A percentile compares a stretch with the other conserved stretches of the same genome.
Conservation (phyloP, 2,113 vertebrate species). For the Xyliphius kryptos region DNA sequence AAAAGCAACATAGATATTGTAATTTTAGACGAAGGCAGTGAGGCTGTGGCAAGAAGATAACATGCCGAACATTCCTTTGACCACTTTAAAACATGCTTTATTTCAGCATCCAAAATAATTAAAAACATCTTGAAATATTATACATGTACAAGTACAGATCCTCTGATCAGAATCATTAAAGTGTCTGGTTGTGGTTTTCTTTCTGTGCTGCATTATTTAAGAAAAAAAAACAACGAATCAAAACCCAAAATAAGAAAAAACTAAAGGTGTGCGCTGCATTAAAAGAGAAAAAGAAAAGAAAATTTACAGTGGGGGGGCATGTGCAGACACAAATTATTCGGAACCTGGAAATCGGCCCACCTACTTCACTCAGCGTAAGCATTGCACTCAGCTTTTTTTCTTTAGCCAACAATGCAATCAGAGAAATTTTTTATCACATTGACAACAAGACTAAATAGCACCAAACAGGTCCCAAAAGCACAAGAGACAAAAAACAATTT, state of each 20-base stretch:
- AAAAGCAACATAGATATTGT: too few relatives aligned
- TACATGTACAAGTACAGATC: constrained; percentile 97
- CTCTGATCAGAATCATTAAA: constrained; percentile 70
- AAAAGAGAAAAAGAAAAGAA: too few relatives aligned
- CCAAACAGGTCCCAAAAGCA: constrained; percentile 68
- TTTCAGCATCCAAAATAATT: constrained; percentile 98
- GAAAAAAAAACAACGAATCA: too few relatives aligned
- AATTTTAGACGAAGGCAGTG: too few relatives aligned
- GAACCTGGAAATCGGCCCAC: constrained; percentile 57
- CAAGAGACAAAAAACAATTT: constrained; percentile 53
- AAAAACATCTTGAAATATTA: constrained; percentile 97
- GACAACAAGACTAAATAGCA: constrained; percentile 75
- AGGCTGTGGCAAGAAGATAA: too few relatives aligned
- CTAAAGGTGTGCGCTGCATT: too few relatives aligned
- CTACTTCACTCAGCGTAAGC: constrained; percentile 61
- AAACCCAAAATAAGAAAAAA: too few relatives aligned
- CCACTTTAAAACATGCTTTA: constrained; percentile 96
- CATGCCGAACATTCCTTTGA: constrained; percentile 74
- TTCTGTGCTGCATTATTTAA: too few relatives aligned
- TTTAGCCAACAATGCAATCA: constrained; percentile 71
- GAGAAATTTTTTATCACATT: constrained; percentile 63
- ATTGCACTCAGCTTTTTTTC: constrained; percentile 42
- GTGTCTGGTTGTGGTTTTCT: constrained; percentile 62
- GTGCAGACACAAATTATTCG: too few relatives aligned
- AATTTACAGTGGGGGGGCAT: too few relatives aligned